Base-by-base conservation (phyloP, 2,888 invertebrate species). In the Chalcosyrphus nemorum region DNA sequence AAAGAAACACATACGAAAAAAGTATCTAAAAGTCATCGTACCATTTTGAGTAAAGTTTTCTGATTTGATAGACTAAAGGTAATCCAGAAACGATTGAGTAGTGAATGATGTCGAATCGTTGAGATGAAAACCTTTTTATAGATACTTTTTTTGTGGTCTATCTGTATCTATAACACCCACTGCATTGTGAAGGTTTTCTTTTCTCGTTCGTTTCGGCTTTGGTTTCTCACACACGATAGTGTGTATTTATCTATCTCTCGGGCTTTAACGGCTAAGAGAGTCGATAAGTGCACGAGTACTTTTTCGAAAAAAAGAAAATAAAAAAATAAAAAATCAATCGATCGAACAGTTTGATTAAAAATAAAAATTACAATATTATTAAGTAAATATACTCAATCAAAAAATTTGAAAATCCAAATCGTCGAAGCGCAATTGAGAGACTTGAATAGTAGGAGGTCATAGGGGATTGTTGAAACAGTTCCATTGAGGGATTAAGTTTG, bases 311-410 rank as follows among this genome's bases (percentile, higher is more conserved):
- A n/a, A 63, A 54, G 21, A 38, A 74, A 74, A 63, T 32, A 54
- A 74, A 74, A 54, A 43, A 43, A 54, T 54, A 52, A 15, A 32
- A 63, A 29, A 63, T 45, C 63, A 21, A 54, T 74, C 32, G 35
- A 43, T 45, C 63, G 32, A 54, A 63, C 32, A 24, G 45, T 54
- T 54, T 41, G 35, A 63, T 32, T 56, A 43, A 74, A 45, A 61
- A 21, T n/a, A n/a, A n/a, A n/a, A n/a, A n/a, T n/a, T n/a, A n/a
- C n/a, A n/a, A n/a, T 74, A 52, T 38, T 72, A 52, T 54, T 74
- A 74, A 74, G 54, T 24, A 74, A 74, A 74, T 72, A 72, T 56
- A 74, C 63, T 74, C 63, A 56, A 63, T 63, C 74, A 63, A 74
- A 63, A 74, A 63, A 54, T 47, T 17, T 7, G 11, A 50, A 61